phyloP scores from a whole-genome alignment of 1,140 invertebrate genomes.

The Meloidogyne exigua region DNA sequence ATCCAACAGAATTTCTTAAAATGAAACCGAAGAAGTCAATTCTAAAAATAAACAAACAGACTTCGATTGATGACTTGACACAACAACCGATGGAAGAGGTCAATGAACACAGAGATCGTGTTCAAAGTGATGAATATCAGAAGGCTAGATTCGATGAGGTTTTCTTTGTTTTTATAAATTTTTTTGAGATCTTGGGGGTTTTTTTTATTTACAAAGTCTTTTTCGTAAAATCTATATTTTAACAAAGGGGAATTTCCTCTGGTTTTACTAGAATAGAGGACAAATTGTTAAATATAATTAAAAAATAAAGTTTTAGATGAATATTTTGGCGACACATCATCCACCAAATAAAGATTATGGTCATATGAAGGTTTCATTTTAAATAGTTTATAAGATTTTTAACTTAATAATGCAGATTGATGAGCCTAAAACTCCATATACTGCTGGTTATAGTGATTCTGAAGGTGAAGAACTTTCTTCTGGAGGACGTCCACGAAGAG shows the following conservation, averaged over 20 bases:
- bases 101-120: constrained; percentile 16
- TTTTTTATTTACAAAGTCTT: too few relatives aligned
- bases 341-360: constrained; percentile 97
- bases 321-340: constrained; percentile 95
- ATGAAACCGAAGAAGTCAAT: constrained; percentile 62
- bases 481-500: constrained; percentile 49
- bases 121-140: constrained; percentile 50
- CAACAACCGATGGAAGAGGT: not conserved
- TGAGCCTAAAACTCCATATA: constrained; percentile 87
- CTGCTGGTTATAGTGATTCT: constrained; percentile 68
- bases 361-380: constrained; percentile 82
- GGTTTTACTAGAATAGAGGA: too few relatives aligned
- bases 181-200: too few relatives aligned
- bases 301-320: constrained; percentile 75
- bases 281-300: too few relatives aligned
- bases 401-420: constrained; percentile 51
- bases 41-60: constrained; percentile 54
- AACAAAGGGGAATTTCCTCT: too few relatives aligned
- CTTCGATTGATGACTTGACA: constrained; percentile 38
- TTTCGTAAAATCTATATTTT: too few relatives aligned
- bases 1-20: constrained; percentile 58
- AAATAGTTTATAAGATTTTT: not conserved
- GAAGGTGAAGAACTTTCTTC: constrained; percentile 71
- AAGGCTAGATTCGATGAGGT: constrained; percentile 68
- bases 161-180: not conserved